These are phyloP conservation scores for Darevskia mixta DNA, from an alignment of 2,797 vertebrate genomes.

Conservation along the genomic window DNA sequence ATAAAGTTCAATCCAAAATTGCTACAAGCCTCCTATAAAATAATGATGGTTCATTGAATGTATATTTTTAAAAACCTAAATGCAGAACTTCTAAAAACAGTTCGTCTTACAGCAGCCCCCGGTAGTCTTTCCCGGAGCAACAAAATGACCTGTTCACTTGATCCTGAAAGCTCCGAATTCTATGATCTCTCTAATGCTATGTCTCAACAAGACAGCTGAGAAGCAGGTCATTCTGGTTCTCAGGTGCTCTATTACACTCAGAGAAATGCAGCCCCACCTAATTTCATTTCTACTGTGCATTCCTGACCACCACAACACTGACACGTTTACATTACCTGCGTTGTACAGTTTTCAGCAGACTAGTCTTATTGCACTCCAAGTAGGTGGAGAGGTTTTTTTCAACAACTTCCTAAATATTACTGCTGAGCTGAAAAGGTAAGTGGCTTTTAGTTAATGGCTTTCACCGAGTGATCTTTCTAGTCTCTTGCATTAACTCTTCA, in stretches of 20 bases:
- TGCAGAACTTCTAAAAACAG: background rate
- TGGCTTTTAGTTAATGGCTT: conserved; percentile 18
- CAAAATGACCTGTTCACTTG: conserved; percentile 17
- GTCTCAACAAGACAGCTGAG: conserved; percentile 41
- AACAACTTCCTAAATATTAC: conserved; percentile 29
- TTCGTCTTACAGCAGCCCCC: background rate
- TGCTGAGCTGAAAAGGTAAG: conserved; percentile 69
- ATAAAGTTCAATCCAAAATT: background rate
- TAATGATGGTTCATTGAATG: background rate
- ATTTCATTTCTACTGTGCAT: conserved; percentile 40
- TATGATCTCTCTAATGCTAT: conserved; percentile 60
- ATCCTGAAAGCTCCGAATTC: conserved; percentile 40
- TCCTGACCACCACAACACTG: conserved; percentile 17
- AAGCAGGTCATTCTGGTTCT: conserved; percentile 71
- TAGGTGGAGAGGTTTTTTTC: conserved; percentile 29
- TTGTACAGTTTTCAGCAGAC: conserved; percentile 14
- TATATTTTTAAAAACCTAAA: background rate
- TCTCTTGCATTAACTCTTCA: background rate
- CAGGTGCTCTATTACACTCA: conserved; percentile 51
- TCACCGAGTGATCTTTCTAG: background rate
- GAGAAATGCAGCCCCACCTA: conserved; percentile 69
- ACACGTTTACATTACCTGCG: conserved; percentile 30
- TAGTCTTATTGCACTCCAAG: background rate
- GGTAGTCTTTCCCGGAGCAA: conserved; percentile 15
- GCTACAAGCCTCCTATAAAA: background rate